Evolutionary conservation across 2,113 vertebrate genomes (phyloP).

Genomic region (Girardinichthys multiradiatus): DNA sequence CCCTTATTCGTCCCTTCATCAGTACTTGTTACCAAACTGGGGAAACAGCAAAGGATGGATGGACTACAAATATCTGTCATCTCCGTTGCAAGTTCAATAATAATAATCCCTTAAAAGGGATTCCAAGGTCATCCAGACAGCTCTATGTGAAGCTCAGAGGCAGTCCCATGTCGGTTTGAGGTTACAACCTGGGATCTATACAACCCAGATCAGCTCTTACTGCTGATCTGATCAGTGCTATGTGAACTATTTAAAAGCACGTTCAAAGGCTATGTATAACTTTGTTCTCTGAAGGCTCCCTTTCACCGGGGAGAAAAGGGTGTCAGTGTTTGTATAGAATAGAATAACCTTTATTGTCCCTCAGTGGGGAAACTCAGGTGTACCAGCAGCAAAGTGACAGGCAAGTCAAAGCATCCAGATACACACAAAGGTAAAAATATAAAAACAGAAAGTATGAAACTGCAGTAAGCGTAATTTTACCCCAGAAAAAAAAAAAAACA

Average conservation of each 20-base stretch:
- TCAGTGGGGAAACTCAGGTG: no score
- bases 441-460: no score
- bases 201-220: slow-evolving; percentile 29
- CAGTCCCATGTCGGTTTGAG: slow-evolving; percentile 42
- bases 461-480: no score
- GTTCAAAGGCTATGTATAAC: slow-evolving; percentile 52
- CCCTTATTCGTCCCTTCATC: no score
- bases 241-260: slow-evolving; percentile 58
- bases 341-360: no score
- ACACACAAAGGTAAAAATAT: no score
- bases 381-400: no score
- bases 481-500: no score
- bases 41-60: no score
- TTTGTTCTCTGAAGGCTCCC: slow-evolving; percentile 47
- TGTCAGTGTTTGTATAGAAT: background rate
- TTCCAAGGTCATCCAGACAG: slow-evolving; percentile 38
- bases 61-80: slow-evolving; percentile 26
- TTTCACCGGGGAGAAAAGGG: slow-evolving; percentile 14
- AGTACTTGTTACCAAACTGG: no score
- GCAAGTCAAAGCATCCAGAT: no score
- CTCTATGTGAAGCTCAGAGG: slow-evolving; percentile 56
- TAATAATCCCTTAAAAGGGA: slow-evolving; percentile 39
- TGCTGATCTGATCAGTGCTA: slow-evolving; percentile 49
- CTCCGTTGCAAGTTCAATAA: slow-evolving; percentile 59
- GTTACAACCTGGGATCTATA: slow-evolving; percentile 56